These are phyloP conservation scores for Physeter macrocephalus DNA, from an alignment of 2,113 vertebrate genomes.

Conservation along the genomic window DNA sequence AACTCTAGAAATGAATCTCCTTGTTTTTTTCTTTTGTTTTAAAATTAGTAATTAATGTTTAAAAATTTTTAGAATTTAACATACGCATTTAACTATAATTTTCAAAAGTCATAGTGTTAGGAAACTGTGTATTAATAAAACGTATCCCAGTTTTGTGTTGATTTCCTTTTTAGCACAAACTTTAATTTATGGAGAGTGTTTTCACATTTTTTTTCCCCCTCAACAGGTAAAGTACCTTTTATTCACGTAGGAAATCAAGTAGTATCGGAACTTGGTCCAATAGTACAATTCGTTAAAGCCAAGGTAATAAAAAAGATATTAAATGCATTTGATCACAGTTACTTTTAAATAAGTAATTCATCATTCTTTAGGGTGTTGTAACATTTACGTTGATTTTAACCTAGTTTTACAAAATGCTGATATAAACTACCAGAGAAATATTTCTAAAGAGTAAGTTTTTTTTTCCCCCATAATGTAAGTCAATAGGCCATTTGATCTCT, in stretches of 20 bases:
- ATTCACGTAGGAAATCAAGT: slow-evolving; percentile 98
- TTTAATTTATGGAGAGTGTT: slow-evolving; percentile 51
- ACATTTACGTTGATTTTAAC: slow-evolving; percentile 57
- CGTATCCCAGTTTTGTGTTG: neutral
- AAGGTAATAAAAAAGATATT: slow-evolving; percentile 85
- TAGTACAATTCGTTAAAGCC: slow-evolving; percentile 96
- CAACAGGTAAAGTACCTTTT: slow-evolving; percentile 93
- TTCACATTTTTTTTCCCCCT: slow-evolving; percentile 65
- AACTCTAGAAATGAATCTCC: neutral
- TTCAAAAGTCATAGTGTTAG: slow-evolving; percentile 24
- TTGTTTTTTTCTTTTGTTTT: slow-evolving; percentile 29
- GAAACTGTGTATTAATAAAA: slow-evolving; percentile 14
- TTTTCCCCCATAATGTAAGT: neutral
- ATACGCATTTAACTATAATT: neutral
- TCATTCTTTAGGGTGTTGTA: slow-evolving; percentile 66
- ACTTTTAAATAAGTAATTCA: slow-evolving; percentile 75
- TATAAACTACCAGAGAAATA: slow-evolving; percentile 41
- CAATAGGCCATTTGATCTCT: slow-evolving; percentile 46
- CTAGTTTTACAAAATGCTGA: slow-evolving; percentile 54
- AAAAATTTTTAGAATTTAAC: slow-evolving; percentile 26
- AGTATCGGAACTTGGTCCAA: slow-evolving; percentile 96
- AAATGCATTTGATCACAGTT: slow-evolving; percentile 63
- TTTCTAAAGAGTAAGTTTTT: slow-evolving; percentile 21
- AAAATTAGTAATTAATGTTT: slow-evolving; percentile 17
- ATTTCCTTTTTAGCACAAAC: slow-evolving; percentile 26